phyloP scores from a whole-genome alignment of 1,140 invertebrate genomes.

The Monomorium pharaonis region DNA sequence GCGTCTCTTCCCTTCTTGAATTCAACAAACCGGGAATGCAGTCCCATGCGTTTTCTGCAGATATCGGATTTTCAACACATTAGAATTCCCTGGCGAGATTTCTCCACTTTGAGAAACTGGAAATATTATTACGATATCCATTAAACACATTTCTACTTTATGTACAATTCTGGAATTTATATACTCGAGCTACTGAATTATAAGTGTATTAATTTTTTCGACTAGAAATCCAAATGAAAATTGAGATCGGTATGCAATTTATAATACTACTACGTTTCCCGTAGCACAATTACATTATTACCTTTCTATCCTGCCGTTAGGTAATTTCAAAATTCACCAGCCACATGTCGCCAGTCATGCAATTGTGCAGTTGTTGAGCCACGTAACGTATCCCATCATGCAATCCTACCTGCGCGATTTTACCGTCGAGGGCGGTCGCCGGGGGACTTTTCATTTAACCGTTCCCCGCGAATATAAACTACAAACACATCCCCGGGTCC shows the following conservation, averaged over 20 bases:
- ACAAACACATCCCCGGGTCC: neutral
- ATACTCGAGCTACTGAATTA: too few species aligned
- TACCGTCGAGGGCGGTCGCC: neutral
- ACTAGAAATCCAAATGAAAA: neutral
- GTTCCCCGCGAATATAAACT: neutral
- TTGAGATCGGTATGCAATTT: neutral
- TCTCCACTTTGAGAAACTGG: neutral
- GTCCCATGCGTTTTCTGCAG: neutral
- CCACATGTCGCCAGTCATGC: neutral
- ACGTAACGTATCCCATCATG: neutral
- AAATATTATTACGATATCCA: neutral
- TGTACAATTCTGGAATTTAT: neutral
- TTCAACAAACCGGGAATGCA: neutral
- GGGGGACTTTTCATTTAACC: constrained; percentile 24
- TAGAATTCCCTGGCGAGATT: neutral
- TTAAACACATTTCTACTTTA: neutral
- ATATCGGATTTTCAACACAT: neutral
- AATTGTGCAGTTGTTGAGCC: neutral
- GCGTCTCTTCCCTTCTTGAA: neutral
- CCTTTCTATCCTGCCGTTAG: neutral
- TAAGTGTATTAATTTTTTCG: neutral
- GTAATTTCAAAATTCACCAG: neutral
- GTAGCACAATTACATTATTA: neutral
- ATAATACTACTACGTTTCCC: neutral
- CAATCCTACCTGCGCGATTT: neutral